Evolutionary conservation across 2,888 invertebrate species (phyloP).

Genomic region (Iphiclides podalirius): DNA sequence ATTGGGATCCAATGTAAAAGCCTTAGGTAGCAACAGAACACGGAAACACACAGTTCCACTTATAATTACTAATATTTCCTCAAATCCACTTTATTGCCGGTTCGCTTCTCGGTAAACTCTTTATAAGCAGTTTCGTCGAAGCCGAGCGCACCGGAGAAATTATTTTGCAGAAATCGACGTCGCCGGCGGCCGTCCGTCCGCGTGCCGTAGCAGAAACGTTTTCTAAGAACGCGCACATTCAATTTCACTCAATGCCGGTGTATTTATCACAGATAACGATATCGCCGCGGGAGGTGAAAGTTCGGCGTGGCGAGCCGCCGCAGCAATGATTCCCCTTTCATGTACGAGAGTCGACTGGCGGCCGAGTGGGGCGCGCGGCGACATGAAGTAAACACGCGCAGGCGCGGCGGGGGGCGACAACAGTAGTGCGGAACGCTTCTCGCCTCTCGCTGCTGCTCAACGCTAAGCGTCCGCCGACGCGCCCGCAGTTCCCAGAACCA

Average conservation of each 20-base stretch:
- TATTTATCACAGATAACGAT: conserved; percentile 72
- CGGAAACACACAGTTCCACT: conserved; percentile 73
- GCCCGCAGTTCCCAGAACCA: conserved; percentile 68
- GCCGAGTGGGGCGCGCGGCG: conserved; percentile 28
- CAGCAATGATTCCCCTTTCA: conserved; percentile 49
- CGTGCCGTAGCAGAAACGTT: conserved; percentile 60
- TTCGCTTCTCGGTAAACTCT: conserved; percentile 76
- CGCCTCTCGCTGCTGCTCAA: no score
- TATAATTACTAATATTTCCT: conserved; percentile 73
- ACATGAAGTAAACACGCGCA: conserved; percentile 32
- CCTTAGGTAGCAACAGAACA: conserved; percentile 60
- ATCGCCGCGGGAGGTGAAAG: conserved; percentile 74
- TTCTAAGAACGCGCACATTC: conserved; percentile 72
- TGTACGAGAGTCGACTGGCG: conserved; percentile 59
- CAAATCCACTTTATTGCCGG: conserved; percentile 76
- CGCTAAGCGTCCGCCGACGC: conserved; percentile 38
- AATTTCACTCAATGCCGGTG: conserved; percentile 67
- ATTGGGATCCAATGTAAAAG: conserved; percentile 79
- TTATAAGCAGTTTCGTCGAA: conserved; percentile 76
- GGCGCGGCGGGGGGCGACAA: conserved; percentile 28
- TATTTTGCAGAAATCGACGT: conserved; percentile 72
- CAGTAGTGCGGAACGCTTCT: conserved; percentile 25
- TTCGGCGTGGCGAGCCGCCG: conserved; percentile 52
- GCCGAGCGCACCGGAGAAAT: conserved; percentile 71
- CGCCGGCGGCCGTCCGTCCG: conserved; percentile 54